Base-by-base conservation (phyloP, 2,797 vertebrate genomes). In the Ptychobarbus kaznakovi region DNA sequence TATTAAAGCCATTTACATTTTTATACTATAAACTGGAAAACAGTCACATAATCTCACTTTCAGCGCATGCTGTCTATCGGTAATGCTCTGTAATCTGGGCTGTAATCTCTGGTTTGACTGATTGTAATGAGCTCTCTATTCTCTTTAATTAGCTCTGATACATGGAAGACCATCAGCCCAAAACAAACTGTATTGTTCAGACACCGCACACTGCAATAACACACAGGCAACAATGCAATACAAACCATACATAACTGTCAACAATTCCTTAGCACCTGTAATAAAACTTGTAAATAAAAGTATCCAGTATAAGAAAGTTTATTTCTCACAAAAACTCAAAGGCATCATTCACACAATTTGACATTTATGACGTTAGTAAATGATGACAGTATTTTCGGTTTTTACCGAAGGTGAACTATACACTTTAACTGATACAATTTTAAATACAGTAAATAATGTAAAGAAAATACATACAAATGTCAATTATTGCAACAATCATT, bases 51-150 rank as follows among this genome's bases (percentile, higher is more conserved):
- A 8, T 49, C n/a, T 38, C 28, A 28, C 81, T 18, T 80, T 53
- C 12, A 70, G 9, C 42, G 70, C 44, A 79, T 20, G 28, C 63
- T 65, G 38, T n/a, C 63, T 65, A 28, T n/a, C 16, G 13, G 68
- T 82, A 80, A 82, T 80, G 49, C 86, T 35, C 15, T 85, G 46
- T 77, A 89, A 87, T 87, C 88, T 80, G 25, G 3, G 51, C 51
- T 51, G 87, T 83, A 89, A 89, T 83, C 75, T 87, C 22, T 69
- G 8, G 49, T 66, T 82, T 89, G 80, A 80, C 88, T 85, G 80
- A 82, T 80, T 85, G 66, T 44, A 49, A 61, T 51, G 63, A 68
- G 68, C 79, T 77, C 51, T 51, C 69, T 51, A 28, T 72, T 80
- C 85, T 87, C 80, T 28, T 63, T 44, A 85, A 76, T 80, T 65